Conservation (phyloP, 2,113 vertebrate species). For the Colius striatus region DNA sequence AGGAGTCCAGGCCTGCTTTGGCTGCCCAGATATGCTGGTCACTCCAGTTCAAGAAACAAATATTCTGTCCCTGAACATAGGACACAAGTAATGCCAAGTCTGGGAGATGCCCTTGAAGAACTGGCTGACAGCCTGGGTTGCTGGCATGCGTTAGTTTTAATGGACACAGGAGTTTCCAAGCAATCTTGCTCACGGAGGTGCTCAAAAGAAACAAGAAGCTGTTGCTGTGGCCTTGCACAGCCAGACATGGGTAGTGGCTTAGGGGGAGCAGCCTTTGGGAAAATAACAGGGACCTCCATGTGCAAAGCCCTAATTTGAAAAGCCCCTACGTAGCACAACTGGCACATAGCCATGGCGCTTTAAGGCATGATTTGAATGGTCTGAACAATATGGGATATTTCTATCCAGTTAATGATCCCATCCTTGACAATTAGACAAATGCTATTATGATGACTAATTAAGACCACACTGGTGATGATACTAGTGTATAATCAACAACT, state of each 20-base stretch:
- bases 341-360: background rate
- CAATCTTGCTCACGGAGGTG: background rate
- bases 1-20: background rate
- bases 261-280: background rate
- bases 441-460: background rate
- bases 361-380: background rate
- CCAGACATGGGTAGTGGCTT: background rate
- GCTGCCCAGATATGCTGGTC: background rate
- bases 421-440: background rate
- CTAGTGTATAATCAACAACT: background rate
- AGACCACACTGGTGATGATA: background rate
- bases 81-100: background rate
- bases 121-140: background rate
- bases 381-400: background rate
- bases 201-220: background rate
- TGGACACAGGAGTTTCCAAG: background rate
- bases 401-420: background rate
- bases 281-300: background rate
- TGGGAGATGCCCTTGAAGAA: background rate
- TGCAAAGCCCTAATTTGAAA: background rate
- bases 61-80: conserved; percentile 1
- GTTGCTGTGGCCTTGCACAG: background rate
- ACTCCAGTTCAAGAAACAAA: background rate
- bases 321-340: background rate
- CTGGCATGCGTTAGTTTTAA: background rate